Conservation (phyloP, 2,888 invertebrate genomes). For the Latrodectus hesperus region DNA sequence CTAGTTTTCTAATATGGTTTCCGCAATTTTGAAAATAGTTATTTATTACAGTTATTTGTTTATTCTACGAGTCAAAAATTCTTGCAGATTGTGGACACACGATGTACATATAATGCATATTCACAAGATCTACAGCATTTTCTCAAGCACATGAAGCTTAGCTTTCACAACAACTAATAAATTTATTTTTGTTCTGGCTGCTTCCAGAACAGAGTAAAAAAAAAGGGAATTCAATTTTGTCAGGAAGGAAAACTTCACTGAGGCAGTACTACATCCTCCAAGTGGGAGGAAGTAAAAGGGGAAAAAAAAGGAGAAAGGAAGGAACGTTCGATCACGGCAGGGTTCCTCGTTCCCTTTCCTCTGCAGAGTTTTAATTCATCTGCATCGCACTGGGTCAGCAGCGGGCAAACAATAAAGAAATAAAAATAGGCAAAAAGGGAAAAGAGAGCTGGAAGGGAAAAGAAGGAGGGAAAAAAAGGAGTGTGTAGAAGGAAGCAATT, state of each 20-base stretch:
- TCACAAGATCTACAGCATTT: too few species aligned
- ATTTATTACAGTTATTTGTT: too few species aligned
- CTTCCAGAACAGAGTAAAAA: too few species aligned
- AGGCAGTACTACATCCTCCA: background rate
- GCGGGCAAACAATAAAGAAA: conserved; percentile 25
- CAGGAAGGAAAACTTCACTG: background rate
- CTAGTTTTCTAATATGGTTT: too few species aligned
- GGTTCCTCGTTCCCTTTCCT: background rate
- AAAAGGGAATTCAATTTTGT: too few species aligned
- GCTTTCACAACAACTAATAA: too few species aligned
- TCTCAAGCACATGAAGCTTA: too few species aligned
- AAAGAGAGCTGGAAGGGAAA: conserved; percentile 5
- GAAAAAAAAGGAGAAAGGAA: background rate
- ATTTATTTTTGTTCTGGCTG: too few species aligned
- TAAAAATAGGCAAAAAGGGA: conserved; percentile 7
- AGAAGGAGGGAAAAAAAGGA: conserved; percentile 16
- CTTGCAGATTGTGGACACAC: too few species aligned
- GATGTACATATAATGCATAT: too few species aligned
- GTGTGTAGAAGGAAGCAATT: conserved; percentile 61
- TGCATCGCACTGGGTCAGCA: conserved; percentile 44
- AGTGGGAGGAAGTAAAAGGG: background rate
- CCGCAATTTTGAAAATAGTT: too few species aligned
- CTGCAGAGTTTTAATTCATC: conserved; percentile 49
- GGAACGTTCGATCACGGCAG: conserved; percentile 2
- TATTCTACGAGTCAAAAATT: too few species aligned